A percentile compares a stretch with the other conserved stretches of the same genome.
Conservation (phyloP, 2,797 vertebrate genomes). For the Champsocephalus gunnari region DNA sequence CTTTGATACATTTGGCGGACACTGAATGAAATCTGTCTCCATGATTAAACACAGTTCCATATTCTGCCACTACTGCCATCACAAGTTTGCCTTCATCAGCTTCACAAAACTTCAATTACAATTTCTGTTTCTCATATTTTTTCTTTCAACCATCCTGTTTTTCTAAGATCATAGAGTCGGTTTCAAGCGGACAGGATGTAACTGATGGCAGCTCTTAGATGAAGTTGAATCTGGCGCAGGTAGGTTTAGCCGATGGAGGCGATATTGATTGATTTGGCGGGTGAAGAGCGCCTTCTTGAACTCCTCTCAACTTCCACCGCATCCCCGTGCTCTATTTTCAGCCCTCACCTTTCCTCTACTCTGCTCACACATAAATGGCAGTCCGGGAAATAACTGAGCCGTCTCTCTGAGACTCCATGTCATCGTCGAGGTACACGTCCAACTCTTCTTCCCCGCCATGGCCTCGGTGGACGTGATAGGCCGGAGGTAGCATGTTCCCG, state of each 20-base stretch:
- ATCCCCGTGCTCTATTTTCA: conserved; percentile 27
- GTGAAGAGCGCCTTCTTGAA: background rate
- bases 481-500: conserved; percentile 52
- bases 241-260: conserved; percentile 60
- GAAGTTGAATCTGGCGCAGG: conserved; percentile 51
- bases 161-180: conserved; percentile 24
- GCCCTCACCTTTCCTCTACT: conserved; percentile 8
- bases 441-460: conserved; percentile 57
- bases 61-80: conserved; percentile 38
- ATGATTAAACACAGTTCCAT: conserved; percentile 55
- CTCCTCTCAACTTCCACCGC: conserved; percentile 33
- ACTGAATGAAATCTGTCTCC: conserved; percentile 38
- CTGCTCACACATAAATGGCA: conserved; percentile 89
- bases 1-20: conserved; percentile 41
- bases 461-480: conserved; percentile 74
- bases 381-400: conserved; percentile 92
- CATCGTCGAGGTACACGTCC: conserved; percentile 81
- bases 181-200: conserved; percentile 45
- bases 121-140: background rate
- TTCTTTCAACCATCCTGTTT: conserved; percentile 29
- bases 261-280: conserved; percentile 34
- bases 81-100: conserved; percentile 34
- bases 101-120: conserved; percentile 7
- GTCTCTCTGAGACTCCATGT: conserved; percentile 93
- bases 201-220: conserved; percentile 43